Evolutionary conservation across 1,140 invertebrate genomes (phyloP).

Genomic region (Drosophila melanica): DNA sequence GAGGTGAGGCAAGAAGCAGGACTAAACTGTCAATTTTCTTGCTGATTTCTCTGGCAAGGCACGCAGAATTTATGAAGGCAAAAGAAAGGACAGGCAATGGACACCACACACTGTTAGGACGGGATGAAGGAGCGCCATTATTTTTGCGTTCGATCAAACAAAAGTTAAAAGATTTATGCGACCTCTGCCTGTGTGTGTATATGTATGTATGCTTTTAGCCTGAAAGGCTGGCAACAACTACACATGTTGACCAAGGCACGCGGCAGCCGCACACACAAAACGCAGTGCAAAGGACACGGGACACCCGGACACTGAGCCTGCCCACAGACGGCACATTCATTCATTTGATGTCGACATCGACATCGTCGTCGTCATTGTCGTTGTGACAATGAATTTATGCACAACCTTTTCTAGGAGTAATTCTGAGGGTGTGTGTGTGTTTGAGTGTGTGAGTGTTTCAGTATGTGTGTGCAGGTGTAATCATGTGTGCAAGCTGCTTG

Average conservation of each 20-base stretch:
- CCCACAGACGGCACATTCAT: constrained; percentile 51
- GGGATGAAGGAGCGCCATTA: constrained; percentile 63
- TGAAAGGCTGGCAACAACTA: constrained; percentile 61
- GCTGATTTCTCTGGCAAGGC: constrained; percentile 60
- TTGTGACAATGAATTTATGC: constrained; percentile 77
- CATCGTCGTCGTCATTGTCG: constrained; percentile 32
- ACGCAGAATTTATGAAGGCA: constrained; percentile 60
- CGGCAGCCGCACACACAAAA: constrained; percentile 21
- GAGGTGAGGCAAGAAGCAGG: constrained; percentile 10
- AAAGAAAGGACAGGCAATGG: constrained; percentile 19
- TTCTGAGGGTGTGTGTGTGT: not conserved
- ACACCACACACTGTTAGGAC: not conserved
- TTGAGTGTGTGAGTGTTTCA: constrained; percentile 3
- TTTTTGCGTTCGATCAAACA: constrained; percentile 80
- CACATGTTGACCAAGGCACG: constrained; percentile 57
- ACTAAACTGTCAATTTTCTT: constrained; percentile 73
- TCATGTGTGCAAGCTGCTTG: constrained; percentile 23
- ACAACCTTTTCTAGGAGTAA: constrained; percentile 43
- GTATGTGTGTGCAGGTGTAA: constrained; percentile 4
- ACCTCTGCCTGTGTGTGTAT: constrained; percentile 20
- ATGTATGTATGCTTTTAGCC: constrained; percentile 55
- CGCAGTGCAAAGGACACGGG: constrained; percentile 16
- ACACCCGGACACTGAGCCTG: constrained; percentile 20
- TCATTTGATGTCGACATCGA: constrained; percentile 36
- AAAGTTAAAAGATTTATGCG: constrained; percentile 75